Conservation (phyloP, 2,888 invertebrate species). For the Hedya salicella region DNA sequence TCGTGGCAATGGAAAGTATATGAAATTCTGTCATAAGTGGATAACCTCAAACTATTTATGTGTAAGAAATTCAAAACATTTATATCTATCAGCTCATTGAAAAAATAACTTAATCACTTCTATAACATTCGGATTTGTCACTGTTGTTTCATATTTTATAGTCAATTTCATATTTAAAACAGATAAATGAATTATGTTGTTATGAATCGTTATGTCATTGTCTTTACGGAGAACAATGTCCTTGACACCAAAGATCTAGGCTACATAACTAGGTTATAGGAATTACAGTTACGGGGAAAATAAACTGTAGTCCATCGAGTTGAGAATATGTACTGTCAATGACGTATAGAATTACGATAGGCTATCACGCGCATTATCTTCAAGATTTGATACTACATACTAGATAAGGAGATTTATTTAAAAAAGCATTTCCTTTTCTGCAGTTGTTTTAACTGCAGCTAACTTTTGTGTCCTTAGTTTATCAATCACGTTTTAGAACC, state of each 20-base stretch:
- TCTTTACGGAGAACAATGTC: slow-evolving; percentile 15
- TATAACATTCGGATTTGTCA: neutral
- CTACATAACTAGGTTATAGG: slow-evolving; percentile 18
- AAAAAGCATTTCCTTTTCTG: neutral
- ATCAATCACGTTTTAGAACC: slow-evolving; percentile 10
- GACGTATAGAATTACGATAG: slow-evolving; percentile 8
- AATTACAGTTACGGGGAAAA: slow-evolving; percentile 25
- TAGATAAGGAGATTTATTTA: slow-evolving; percentile 15
- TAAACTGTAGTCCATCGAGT: neutral
- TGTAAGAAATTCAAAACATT: slow-evolving; percentile 38
- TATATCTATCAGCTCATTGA: slow-evolving; percentile 4
- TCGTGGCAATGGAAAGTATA: slow-evolving; percentile 54
- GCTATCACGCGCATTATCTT: slow-evolving; percentile 15
- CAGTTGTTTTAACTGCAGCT: neutral
- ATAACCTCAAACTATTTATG: slow-evolving; percentile 46
- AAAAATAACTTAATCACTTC: neutral
- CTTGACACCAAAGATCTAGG: slow-evolving; percentile 21
- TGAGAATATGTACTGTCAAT: slow-evolving; percentile 6
- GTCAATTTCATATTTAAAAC: slow-evolving; percentile 2
- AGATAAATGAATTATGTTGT: neutral
- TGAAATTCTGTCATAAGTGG: slow-evolving; percentile 48
- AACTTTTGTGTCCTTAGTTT: slow-evolving; percentile 10
- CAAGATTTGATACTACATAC: neutral
- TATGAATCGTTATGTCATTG: slow-evolving; percentile 2
- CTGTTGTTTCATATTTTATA: slow-evolving; percentile 12